These are phyloP conservation scores for Oophaga pumilio DNA, from an alignment of 2,113 vertebrate genomes.

Conservation along the genomic window DNA sequence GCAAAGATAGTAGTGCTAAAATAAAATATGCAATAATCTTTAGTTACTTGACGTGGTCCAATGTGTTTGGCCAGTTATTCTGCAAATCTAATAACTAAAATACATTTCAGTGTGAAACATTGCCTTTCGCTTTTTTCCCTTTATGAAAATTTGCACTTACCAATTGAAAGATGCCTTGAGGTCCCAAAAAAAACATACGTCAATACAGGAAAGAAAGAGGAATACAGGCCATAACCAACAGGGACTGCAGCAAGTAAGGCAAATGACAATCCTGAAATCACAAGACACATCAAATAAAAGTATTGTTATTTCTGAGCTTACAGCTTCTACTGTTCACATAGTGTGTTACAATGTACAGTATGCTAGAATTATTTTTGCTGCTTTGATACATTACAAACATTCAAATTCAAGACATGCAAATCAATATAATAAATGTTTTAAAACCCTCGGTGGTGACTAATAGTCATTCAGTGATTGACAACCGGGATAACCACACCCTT, in stretches of 20 bases:
- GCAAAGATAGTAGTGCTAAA: no score
- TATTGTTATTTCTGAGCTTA: neutral
- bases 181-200: slow-evolving; percentile 84
- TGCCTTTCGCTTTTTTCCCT: no score
- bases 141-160: slow-evolving; percentile 66
- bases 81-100: no score
- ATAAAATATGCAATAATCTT: no score
- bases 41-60: no score
- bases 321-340: neutral
- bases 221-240: slow-evolving; percentile 82
- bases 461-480: no score
- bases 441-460: no score
- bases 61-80: no score
- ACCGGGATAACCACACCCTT: no score
- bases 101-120: no score
- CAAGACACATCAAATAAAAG: neutral
- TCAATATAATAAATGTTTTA: no score
- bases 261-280: slow-evolving; percentile 82
- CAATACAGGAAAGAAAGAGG: slow-evolving; percentile 85
- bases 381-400: neutral
- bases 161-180: slow-evolving; percentile 85
- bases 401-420: no score
- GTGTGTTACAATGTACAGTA: neutral
- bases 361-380: neutral
- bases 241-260: slow-evolving; percentile 79